These are phyloP conservation scores for Scelioninae gen. 1 DNA, from an alignment of 2,888 invertebrate species.

Conservation along the genomic window DNA sequence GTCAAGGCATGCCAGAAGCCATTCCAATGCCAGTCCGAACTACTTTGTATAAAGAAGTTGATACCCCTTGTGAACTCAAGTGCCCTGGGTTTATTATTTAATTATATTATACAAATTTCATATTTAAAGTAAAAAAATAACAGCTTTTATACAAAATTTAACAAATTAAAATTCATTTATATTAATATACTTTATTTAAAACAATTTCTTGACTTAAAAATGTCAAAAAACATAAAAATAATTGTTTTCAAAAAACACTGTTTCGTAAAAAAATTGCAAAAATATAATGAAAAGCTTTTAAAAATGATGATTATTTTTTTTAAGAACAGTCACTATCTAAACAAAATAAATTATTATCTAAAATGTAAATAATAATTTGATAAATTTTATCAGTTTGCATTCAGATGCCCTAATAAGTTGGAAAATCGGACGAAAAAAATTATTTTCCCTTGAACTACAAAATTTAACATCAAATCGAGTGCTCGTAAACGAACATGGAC, in stretches of 20 bases:
- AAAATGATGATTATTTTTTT: background rate
- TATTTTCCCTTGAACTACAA: slow-evolving; percentile 85
- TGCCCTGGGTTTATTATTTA: slow-evolving; percentile 86
- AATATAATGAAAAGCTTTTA: background rate
- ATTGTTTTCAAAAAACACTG: no score
- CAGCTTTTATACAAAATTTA: no score
- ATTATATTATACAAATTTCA: slow-evolving; percentile 4
- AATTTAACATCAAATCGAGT: slow-evolving; percentile 86
- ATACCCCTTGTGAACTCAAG: slow-evolving; percentile 81
- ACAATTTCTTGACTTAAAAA: no score
- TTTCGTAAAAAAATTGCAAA: no score
- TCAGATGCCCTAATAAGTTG: slow-evolving; percentile 86
- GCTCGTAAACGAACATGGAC: slow-evolving; percentile 86
- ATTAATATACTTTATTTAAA: no score
- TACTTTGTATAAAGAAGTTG: slow-evolving; percentile 83
- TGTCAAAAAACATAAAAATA: no score
- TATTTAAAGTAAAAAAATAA: no score
- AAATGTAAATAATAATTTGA: background rate
- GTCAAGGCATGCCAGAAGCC: slow-evolving; percentile 85
- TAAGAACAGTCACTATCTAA: background rate
- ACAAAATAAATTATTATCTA: slow-evolving; percentile 8
- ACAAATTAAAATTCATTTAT: no score
- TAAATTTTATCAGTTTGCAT: slow-evolving; percentile 83
- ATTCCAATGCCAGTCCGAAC: slow-evolving; percentile 84
- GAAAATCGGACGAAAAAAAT: slow-evolving; percentile 85